Conservation (phyloP, 1,140 invertebrate species). For the Penaeus indicus region DNA sequence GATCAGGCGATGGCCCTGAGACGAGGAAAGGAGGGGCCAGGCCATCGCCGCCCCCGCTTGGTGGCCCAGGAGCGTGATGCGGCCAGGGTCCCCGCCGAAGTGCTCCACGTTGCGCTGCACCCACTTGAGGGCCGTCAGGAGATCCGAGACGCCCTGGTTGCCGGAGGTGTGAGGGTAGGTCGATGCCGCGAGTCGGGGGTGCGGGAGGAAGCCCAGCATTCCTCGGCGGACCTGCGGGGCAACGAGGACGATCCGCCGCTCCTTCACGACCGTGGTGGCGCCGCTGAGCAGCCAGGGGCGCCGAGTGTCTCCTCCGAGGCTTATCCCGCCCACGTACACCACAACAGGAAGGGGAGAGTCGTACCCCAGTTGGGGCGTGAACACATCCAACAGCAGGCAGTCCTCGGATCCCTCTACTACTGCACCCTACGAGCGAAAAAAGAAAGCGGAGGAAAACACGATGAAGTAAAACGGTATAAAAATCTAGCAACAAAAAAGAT, state of each 20-base stretch:
- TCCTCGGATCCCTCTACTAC: constrained; percentile 78
- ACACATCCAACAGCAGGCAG: constrained; percentile 84
- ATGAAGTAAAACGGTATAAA: too few relatives aligned
- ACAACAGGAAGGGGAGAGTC: constrained; percentile 83
- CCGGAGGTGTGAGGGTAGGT: constrained; percentile 82
- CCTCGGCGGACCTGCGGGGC: constrained; percentile 83
- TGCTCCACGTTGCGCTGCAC: constrained; percentile 82
- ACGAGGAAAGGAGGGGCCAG: constrained; percentile 77
- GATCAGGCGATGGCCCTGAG: constrained; percentile 70
- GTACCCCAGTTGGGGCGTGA: constrained; percentile 72
- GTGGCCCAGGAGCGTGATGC: constrained; percentile 85
- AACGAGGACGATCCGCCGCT: constrained; percentile 85
- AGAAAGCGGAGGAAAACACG: not conserved
- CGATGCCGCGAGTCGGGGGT: constrained; percentile 78
- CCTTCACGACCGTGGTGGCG: constrained; percentile 77
- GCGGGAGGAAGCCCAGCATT: constrained; percentile 83
- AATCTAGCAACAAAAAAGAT: too few relatives aligned
- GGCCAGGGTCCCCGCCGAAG: constrained; percentile 83
- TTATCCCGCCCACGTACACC: constrained; percentile 84
- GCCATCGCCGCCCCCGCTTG: constrained; percentile 84
- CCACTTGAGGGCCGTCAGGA: constrained; percentile 84
- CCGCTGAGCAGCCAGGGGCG: constrained; percentile 46
- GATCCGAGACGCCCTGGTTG: constrained; percentile 88
- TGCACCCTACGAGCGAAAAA: constrained; percentile 28
- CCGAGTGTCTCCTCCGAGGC: constrained; percentile 76